These are phyloP conservation scores for Seira ritae DNA, from an alignment of 2,888 invertebrate genomes.

Conservation along the genomic window DNA sequence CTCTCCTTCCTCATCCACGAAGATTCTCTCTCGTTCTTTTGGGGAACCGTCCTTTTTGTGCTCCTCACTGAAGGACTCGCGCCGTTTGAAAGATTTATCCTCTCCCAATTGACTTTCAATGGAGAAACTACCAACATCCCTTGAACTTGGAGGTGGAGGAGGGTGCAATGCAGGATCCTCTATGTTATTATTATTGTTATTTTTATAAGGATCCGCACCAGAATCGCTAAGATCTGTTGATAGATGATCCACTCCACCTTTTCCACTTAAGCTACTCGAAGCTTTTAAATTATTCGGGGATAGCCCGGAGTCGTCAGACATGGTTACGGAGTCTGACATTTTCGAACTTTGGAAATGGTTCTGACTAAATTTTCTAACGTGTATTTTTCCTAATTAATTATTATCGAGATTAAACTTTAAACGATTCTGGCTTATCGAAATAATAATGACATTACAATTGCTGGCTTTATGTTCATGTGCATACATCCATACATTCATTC, in stretches of 20 bases:
- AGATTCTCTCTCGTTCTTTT: constrained; percentile 36
- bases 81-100: constrained; percentile 38
- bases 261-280: constrained; percentile 22
- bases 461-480: too few relatives aligned
- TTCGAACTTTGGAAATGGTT: constrained; percentile 5
- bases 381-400: too few relatives aligned
- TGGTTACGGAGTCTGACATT: constrained; percentile 51
- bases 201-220: constrained; percentile 49
- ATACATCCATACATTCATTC: too few relatives aligned
- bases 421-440: neutral
- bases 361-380: too few relatives aligned
- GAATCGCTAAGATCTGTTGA: constrained; percentile 37
- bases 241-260: constrained; percentile 45
- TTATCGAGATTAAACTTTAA: too few relatives aligned
- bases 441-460: neutral
- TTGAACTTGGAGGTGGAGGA: constrained; percentile 31
- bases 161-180: constrained; percentile 20
- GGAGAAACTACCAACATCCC: constrained; percentile 31
- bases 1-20: constrained; percentile 47
- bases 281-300: constrained; percentile 35
- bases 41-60: constrained; percentile 50
- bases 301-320: constrained; percentile 40
- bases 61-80: constrained; percentile 47
- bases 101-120: constrained; percentile 40
- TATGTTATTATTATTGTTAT: constrained; percentile 55